A percentile compares a stretch with the other conserved stretches of the same genome.
These are phyloP conservation scores for Hippocampus zosterae DNA, from an alignment of 2,113 vertebrate genomes.

Conservation along the genomic window DNA sequence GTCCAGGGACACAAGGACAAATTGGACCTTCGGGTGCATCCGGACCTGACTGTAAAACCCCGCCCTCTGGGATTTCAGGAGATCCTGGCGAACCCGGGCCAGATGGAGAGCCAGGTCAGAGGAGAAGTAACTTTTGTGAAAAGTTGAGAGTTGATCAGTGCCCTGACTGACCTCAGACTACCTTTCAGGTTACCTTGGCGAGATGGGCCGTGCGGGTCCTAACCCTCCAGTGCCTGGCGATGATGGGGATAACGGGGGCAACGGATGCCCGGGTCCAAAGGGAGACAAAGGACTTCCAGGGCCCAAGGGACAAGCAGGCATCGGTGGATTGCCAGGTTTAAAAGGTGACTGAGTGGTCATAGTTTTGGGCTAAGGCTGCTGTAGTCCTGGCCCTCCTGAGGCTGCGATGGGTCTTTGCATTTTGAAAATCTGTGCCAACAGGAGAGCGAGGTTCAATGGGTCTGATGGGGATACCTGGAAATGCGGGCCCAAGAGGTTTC, in stretches of 20 bases:
- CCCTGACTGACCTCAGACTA: neutral
- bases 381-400: neutral
- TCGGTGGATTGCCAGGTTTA: slow-evolving; percentile 29
- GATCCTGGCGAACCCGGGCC: slow-evolving; percentile 37
- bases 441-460: slow-evolving; percentile 34
- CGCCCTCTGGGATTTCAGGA: slow-evolving; percentile 27
- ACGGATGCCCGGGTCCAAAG: slow-evolving; percentile 38
- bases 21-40: slow-evolving; percentile 30
- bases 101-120: slow-evolving; percentile 54
- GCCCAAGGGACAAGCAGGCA: slow-evolving; percentile 34
- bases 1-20: slow-evolving; percentile 41
- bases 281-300: slow-evolving; percentile 42
- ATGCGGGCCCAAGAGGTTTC: slow-evolving; percentile 20
- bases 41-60: slow-evolving; percentile 38
- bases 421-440: slow-evolving; percentile 16
- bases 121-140: neutral
- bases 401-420: neutral
- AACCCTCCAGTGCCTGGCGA: slow-evolving; percentile 64
- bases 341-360: slow-evolving; percentile 33
- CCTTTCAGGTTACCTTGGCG: slow-evolving; percentile 57
- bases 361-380: neutral
- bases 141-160: neutral
- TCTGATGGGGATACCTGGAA: slow-evolving; percentile 48
- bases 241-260: slow-evolving; percentile 71
- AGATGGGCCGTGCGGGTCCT: slow-evolving; percentile 41